A percentile compares a stretch with the other conserved stretches of the same genome.
Conservation (phyloP, 1,140 invertebrate genomes). For the Hyles euphorbiae region DNA sequence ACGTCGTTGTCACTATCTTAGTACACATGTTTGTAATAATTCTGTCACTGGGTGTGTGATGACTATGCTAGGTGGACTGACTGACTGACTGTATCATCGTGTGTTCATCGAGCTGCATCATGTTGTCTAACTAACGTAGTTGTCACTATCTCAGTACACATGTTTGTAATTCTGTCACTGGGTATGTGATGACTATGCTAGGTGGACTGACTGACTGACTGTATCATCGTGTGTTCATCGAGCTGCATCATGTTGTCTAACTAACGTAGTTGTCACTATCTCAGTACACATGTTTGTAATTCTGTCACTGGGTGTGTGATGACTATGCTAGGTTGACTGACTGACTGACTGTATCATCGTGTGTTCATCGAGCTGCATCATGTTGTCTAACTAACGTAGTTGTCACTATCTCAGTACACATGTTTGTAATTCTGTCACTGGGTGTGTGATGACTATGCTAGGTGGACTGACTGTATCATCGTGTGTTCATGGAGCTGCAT, state of each 20-base stretch:
- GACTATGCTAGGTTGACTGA: conserved; percentile 2
- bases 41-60: conserved; percentile 27
- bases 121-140: not conserved
- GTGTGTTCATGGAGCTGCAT: not conserved
- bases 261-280: conserved; percentile 17
- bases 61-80: conserved; percentile 1
- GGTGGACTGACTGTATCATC: not conserved
- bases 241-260: not conserved
- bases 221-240: not conserved
- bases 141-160: conserved; percentile 27
- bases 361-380: not conserved
- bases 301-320: conserved; percentile 27
- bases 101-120: not conserved
- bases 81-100: not conserved
- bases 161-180: conserved; percentile 24
- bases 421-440: conserved; percentile 24
- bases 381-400: not conserved
- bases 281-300: conserved; percentile 24
- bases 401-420: conserved; percentile 27
- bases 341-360: conserved; percentile 1
- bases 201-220: not conserved
- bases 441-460: conserved; percentile 18
- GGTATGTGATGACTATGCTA: conserved; percentile 18
- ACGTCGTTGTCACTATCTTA: conserved; percentile 21
- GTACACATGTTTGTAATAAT: conserved; percentile 21